Evolutionary conservation across 2,888 invertebrate species (phyloP).

Genomic region (Myopa testacea): DNA sequence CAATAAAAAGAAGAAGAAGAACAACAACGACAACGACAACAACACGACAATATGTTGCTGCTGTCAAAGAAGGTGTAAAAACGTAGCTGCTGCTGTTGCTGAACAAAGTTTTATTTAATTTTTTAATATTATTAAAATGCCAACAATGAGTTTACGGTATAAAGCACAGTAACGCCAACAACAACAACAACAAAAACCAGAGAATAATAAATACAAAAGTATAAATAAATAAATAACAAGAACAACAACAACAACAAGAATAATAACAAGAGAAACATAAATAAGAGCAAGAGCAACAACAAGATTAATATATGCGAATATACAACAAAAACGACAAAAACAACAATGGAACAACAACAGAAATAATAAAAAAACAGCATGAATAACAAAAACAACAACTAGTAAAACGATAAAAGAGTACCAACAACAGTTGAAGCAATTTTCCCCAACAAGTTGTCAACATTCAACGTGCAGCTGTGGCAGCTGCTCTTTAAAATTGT

Average conservation of each 20-base stretch:
- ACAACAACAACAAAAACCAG: background rate
- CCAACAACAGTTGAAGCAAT: background rate
- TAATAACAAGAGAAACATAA: background rate
- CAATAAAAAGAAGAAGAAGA: no score
- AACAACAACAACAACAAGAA: no score
- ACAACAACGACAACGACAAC: no score
- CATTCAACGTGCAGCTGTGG: background rate
- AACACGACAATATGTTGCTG: no score
- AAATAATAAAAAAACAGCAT: background rate
- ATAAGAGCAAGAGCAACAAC: background rate
- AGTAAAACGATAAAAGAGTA: background rate
- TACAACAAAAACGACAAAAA: background rate
- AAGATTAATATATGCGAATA: no score
- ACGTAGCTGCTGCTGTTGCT: no score
- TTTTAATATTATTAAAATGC: no score
- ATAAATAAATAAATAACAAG: background rate
- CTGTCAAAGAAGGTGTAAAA: no score
- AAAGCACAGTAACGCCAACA: background rate
- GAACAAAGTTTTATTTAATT: no score
- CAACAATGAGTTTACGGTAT: no score
- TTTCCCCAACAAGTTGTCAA: constrained; percentile 9
- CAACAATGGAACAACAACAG: background rate
- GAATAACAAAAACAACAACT: background rate
- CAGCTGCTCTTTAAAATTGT: background rate
- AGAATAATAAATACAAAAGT: background rate